Conservation (phyloP, 2,113 vertebrate species). For the Acrocephalus kingi region DNA sequence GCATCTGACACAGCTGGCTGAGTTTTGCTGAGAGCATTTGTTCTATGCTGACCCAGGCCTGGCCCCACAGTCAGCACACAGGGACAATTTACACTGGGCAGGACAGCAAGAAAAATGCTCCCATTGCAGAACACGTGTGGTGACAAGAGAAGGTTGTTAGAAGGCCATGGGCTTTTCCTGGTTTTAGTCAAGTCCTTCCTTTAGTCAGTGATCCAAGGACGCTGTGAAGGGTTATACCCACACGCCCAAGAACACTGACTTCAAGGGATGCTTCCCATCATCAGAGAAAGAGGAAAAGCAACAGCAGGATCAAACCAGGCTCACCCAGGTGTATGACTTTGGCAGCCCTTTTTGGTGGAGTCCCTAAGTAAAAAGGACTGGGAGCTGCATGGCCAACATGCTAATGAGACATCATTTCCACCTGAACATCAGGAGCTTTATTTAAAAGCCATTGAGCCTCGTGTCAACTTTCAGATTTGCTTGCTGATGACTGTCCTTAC, state of each 20-base stretch:
- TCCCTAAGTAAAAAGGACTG: neutral
- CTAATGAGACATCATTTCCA: neutral
- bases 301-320: neutral
- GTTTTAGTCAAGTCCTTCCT: neutral
- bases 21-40: neutral
- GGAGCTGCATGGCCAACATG: neutral
- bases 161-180: neutral
- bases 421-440: neutral
- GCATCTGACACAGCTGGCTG: neutral
- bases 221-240: neutral
- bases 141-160: neutral
- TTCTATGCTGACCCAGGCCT: neutral
- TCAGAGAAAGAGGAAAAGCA: neutral
- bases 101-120: neutral
- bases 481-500: neutral
- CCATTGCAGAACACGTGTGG: rapidly evolving
- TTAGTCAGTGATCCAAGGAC: neutral
- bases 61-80: neutral
- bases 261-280: neutral
- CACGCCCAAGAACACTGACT: neutral
- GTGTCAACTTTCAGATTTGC: neutral
- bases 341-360: neutral
- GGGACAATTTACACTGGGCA: neutral
- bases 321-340: neutral
- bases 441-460: neutral